Conservation (phyloP, 2,888 invertebrate genomes). For the Melanostoma mellinum region DNA sequence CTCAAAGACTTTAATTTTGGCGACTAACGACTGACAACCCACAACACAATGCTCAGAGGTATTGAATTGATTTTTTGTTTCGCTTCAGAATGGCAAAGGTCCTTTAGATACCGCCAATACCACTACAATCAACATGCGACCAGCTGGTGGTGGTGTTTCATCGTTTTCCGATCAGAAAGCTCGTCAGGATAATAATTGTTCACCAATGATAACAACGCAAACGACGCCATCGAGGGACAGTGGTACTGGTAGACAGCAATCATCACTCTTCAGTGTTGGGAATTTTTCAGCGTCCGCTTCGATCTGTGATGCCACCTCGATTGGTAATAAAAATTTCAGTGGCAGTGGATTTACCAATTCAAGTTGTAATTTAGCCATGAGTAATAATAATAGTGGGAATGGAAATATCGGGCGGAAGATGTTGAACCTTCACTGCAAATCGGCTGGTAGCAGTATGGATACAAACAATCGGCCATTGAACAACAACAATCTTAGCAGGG, state of each 20-base stretch:
- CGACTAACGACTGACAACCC: too few relatives aligned
- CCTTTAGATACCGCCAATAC: conserved; percentile 21
- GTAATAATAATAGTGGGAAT: conserved; percentile 33
- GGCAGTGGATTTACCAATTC: conserved; percentile 53
- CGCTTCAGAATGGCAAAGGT: conserved; percentile 45
- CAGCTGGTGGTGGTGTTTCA: conserved; percentile 3
- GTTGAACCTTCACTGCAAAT: conserved; percentile 36
- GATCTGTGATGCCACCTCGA: conserved; percentile 61
- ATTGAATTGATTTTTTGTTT: background rate
- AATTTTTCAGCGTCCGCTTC: conserved; percentile 63
- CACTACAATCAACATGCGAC: conserved; percentile 7
- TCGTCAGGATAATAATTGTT: conserved; percentile 55
- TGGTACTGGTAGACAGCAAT: conserved; percentile 66
- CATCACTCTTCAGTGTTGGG: conserved; percentile 75
- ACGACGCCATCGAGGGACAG: conserved; percentile 1
- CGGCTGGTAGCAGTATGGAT: conserved; percentile 46
- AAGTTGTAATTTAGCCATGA: conserved; percentile 33
- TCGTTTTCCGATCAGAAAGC: conserved; percentile 44
- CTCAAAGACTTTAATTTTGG: too few relatives aligned
- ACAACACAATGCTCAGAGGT: too few relatives aligned
- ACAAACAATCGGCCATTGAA: conserved; percentile 37
- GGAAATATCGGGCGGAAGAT: conserved; percentile 38
- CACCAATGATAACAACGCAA: conserved; percentile 38
- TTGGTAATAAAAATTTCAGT: conserved; percentile 68
- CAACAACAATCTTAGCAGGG: conserved; percentile 34